Conservation (phyloP, 2,888 invertebrate genomes). For the Xylocampa areola region DNA sequence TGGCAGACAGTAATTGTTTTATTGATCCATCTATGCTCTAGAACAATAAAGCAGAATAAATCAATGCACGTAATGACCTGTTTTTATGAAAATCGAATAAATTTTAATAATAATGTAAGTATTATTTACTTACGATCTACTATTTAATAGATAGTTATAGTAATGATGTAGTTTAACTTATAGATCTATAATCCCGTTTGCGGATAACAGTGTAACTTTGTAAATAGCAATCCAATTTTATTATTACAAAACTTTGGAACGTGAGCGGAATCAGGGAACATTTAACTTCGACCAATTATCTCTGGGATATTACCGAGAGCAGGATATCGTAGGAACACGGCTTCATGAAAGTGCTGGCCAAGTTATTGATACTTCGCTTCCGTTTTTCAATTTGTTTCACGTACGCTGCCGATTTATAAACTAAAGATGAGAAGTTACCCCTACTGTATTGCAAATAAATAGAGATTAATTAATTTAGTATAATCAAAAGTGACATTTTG, state of each 20-base stretch:
- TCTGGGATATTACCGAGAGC: conserved; percentile 8
- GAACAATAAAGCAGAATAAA: conserved; percentile 35
- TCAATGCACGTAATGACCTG: background rate
- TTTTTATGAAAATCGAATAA: conserved; percentile 7
- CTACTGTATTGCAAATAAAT: conserved; percentile 5
- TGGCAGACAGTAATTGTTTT: conserved; percentile 32
- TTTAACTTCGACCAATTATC: conserved; percentile 35
- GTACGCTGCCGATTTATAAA: conserved; percentile 17
- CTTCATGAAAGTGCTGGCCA: conserved; percentile 15
- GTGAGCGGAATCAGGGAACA: conserved; percentile 36
- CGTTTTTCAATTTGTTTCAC: conserved; percentile 40
- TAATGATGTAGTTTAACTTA: too few species aligned
- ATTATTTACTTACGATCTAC: conserved; percentile 1
- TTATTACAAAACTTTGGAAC: conserved; percentile 38
- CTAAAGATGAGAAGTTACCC: conserved; percentile 23
- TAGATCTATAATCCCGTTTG: conserved; percentile 13
- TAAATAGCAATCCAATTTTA: conserved; percentile 40
- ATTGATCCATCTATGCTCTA: conserved; percentile 14
- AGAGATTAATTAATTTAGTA: too few species aligned
- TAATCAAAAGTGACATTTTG: background rate
- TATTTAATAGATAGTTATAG: conserved; percentile 1
- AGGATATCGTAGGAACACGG: conserved; percentile 32
- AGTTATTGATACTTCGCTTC: conserved; percentile 36
- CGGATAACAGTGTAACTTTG: conserved; percentile 26
- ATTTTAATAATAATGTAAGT: conserved; percentile 8